These are phyloP conservation scores for Dermatophagoides farinae DNA, from an alignment of 1,140 invertebrate species.

Conservation along the genomic window DNA sequence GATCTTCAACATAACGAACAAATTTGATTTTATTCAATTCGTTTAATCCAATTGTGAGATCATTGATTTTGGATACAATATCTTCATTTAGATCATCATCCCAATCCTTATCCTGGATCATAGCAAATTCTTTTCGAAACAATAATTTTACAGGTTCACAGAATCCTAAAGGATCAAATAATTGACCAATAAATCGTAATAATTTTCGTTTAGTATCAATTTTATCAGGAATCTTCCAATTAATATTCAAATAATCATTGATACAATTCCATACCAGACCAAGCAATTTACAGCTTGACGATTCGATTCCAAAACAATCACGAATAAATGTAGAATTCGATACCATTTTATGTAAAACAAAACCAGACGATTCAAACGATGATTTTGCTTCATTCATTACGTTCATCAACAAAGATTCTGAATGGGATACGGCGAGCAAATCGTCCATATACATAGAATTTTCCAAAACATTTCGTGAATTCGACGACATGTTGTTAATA, in stretches of 20 bases:
- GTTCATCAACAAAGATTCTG: neutral
- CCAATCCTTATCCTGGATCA: too few species aligned
- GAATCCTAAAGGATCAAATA: too few species aligned
- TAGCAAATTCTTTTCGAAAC: too few species aligned
- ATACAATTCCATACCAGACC: neutral
- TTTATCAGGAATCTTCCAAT: too few species aligned
- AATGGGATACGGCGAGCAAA: neutral
- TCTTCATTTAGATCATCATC: neutral
- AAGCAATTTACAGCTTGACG: neutral
- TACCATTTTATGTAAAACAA: neutral
- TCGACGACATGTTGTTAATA: neutral
- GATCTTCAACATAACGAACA: neutral
- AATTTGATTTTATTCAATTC: neutral
- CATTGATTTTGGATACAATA: neutral
- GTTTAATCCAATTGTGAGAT: neutral
- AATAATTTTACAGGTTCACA: too few species aligned
- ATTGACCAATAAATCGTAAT: too few species aligned
- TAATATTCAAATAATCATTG: neutral
- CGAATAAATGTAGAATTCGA: neutral
- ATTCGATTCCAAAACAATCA: neutral
- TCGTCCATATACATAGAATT: neutral
- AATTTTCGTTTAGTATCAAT: too few species aligned
- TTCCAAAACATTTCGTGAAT: neutral
- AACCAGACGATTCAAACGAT: too few species aligned
- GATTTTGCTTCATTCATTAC: neutral